Percentiles rank a stretch among this genome's conserved stretches.
Evolutionary conservation across 2,888 invertebrate species (phyloP).

Genomic region (Poecilobothrus nobilitatus): DNA sequence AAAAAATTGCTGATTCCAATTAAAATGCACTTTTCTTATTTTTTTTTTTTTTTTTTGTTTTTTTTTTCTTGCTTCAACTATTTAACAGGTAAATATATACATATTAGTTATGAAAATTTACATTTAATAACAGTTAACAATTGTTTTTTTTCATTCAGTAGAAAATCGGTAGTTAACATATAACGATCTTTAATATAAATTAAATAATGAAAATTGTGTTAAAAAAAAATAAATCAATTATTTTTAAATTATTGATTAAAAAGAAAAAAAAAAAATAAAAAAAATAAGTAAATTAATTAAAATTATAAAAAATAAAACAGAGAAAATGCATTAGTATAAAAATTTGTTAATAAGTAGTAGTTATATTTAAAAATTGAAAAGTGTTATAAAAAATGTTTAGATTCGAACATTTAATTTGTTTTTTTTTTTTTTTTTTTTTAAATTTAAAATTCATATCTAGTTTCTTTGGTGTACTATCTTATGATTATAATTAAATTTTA

Average conservation of each 20-base stretch:
- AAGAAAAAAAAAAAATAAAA: no score
- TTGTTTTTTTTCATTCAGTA: not conserved
- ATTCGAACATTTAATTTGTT: no score
- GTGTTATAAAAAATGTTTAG: no score
- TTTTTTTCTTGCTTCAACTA: not conserved
- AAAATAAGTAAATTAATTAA: not conserved
- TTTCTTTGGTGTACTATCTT: conserved; percentile 42
- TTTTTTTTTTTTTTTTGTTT: no score
- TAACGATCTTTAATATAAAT: not conserved
- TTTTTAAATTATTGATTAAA: no score
- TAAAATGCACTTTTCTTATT: no score
- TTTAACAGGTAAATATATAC: not conserved
- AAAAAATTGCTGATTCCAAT: not conserved
- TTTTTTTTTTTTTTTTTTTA: no score
- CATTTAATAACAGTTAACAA: not conserved
- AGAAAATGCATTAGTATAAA: no score
- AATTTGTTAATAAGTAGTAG: no score
- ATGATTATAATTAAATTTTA: conserved; percentile 29
- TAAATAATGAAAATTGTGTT: not conserved
- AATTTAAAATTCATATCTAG: conserved; percentile 28
- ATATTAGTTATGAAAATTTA: not conserved
- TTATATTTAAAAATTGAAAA: no score
- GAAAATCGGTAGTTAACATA: not conserved
- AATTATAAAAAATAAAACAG: not conserved
- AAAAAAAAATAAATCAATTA: no score